Base-by-base conservation (phyloP, 2,888 invertebrate species). In the Deroplatys truncata region DNA sequence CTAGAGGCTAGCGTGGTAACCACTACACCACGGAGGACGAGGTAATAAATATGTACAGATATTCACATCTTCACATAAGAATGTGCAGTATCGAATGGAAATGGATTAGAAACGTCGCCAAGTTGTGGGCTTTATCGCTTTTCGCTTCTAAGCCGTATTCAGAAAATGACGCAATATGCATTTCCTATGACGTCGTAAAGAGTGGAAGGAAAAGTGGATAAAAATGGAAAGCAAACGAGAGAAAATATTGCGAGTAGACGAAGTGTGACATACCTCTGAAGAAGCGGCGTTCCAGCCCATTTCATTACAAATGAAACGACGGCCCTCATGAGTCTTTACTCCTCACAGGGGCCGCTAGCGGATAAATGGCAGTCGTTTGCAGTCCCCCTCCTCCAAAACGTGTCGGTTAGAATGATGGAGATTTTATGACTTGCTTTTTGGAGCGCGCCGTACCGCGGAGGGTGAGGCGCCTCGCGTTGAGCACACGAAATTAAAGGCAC, bases 281-380 rank as follows among this genome's bases (percentile, higher is more conserved):
- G 56, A 72, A 72, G 56, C 56, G 87, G 89, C 85, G 35, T 90
- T 86, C 86, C 88, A 84, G 83, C 88, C 90, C 88, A 82, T 87
- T 90, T 86, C 85, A 85, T 88, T 87, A 87, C 87, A 87, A 87
- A 87, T 87, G 87, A 87, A 87, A 87, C 87, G 83, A 35, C 56
- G 56, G 56, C 87, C 87, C 87, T 82, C 82, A 87, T 82, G 83
- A 87, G 87, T 83, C 83, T 82, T 83, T 35, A 87, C 82, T 56
- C 20, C 20, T 56, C 56, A 56, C 56, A 72, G 56, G 56, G 56
- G 20, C 56, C 56, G 56, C 56, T 56, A 56, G 56, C 56, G 82
- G 82, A 82, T 86, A 82, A 86, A 86, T 86, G 82, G 86, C 82
- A 82, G 72, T 86, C 86, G 82, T 82, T 87, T 87, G 82, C 87